Conservation (phyloP, 1,140 invertebrate genomes). For the Camponotus floridanus region DNA sequence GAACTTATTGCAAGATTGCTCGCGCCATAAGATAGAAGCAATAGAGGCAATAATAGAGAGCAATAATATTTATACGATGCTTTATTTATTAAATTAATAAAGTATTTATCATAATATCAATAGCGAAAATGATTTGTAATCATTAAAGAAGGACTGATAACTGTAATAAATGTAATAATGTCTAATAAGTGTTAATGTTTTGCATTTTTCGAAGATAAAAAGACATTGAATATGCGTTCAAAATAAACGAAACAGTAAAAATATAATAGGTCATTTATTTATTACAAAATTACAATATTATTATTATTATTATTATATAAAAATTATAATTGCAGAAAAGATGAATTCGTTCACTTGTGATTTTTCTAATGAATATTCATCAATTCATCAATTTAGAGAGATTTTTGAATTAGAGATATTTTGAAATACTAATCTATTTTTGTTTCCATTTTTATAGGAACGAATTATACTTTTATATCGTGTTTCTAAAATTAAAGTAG, state of each 20-base stretch:
- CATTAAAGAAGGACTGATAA: background rate
- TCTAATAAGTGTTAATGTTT: too few relatives aligned
- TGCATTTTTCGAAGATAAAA: too few relatives aligned
- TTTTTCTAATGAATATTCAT: background rate
- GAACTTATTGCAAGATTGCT: slow-evolving; percentile 31
- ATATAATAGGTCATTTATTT: background rate
- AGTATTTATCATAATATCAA: background rate
- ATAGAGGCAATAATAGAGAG: too few relatives aligned
- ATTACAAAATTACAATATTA: too few relatives aligned
- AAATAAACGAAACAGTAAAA: background rate
- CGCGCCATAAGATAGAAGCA: too few relatives aligned
- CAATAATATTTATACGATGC: background rate
- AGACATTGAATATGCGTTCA: too few relatives aligned
- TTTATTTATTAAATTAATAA: background rate
- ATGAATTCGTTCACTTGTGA: background rate
- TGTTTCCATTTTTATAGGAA: background rate
- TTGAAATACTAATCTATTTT: background rate
- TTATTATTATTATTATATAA: too few relatives aligned
- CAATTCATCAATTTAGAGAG: too few relatives aligned
- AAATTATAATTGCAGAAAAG: too few relatives aligned
- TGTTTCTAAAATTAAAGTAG: background rate
- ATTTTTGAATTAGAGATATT: too few relatives aligned
- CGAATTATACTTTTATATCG: background rate
- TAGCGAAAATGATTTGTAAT: background rate
- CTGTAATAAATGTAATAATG: too few relatives aligned